Evolutionary conservation across 53 echinoderm and acorn worm genomes (phyloP).

Genomic region (Apostichopus leukothele): DNA sequence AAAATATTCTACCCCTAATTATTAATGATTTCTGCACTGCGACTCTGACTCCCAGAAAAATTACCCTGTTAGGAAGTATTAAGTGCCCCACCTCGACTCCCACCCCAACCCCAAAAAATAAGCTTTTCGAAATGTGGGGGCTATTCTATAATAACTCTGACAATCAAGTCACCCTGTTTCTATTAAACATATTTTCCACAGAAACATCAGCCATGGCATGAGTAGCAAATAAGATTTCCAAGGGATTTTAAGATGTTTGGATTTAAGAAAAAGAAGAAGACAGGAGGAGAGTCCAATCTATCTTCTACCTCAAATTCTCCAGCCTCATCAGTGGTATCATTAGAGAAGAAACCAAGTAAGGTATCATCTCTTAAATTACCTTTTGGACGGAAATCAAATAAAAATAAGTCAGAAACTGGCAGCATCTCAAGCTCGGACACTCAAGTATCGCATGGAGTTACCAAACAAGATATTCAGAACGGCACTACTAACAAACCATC

Average conservation of each 20-base stretch:
- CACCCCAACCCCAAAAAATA: too few relatives aligned
- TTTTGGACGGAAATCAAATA: background rate
- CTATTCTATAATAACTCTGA: too few relatives aligned
- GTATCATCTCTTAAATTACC: background rate
- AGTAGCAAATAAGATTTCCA: background rate
- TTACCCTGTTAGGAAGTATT: too few relatives aligned
- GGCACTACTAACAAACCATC: background rate
- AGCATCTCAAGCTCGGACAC: slow-evolving; percentile 15
- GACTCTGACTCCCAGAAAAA: too few relatives aligned
- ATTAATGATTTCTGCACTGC: too few relatives aligned
- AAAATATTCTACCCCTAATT: too few relatives aligned
- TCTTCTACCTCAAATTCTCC: background rate
- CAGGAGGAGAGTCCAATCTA: background rate
- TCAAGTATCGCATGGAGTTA: background rate
- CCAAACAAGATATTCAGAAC: background rate
- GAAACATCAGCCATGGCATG: background rate
- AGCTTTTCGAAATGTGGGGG: too few relatives aligned
- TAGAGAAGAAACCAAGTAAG: slow-evolving; percentile 18
- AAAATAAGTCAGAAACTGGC: background rate
- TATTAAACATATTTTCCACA: too few relatives aligned
- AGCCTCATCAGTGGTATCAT: background rate
- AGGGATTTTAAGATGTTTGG: slow-evolving; percentile 25
- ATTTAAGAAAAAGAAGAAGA: slow-evolving; percentile 40
- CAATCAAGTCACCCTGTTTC: too few relatives aligned
- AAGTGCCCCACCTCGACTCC: too few relatives aligned